Evolutionary conservation across 2,888 invertebrate genomes (phyloP).

Genomic region (Argynnis bischoffii): DNA sequence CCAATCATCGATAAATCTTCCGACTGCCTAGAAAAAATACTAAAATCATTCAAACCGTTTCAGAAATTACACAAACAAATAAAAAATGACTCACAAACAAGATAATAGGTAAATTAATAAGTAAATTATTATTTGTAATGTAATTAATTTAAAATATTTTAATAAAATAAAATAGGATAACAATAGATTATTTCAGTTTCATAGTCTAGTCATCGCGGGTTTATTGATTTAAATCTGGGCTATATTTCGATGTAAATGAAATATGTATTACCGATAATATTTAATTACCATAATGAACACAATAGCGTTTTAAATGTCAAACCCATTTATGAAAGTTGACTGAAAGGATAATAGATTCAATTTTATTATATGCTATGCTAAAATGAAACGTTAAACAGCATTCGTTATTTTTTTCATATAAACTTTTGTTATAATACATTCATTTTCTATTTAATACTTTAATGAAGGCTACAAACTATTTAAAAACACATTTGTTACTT

Average conservation of each 20-base stretch:
- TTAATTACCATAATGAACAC: conserved; percentile 34
- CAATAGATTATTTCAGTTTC: conserved; percentile 15
- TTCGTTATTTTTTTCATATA: neutral
- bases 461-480: too few relatives aligned
- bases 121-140: too few relatives aligned
- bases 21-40: too few relatives aligned
- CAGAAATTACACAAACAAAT: too few relatives aligned
- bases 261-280: conserved; percentile 36
- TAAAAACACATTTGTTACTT: too few relatives aligned
- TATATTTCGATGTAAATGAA: conserved; percentile 34
- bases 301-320: conserved; percentile 29
- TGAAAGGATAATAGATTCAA: conserved; percentile 21
- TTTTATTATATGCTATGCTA: conserved; percentile 15
- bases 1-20: too few relatives aligned
- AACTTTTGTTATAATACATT: neutral
- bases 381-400: conserved; percentile 9
- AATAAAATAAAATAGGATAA: conserved; percentile 16
- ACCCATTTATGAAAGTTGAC: conserved; percentile 31
- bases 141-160: neutral
- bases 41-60: too few relatives aligned
- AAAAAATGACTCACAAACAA: too few relatives aligned
- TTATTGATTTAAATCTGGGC: conserved; percentile 35
- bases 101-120: too few relatives aligned
- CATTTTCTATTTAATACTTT: too few relatives aligned
- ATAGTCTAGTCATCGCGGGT: conserved; percentile 24